phyloP scores from a whole-genome alignment of 2,797 vertebrate species.

The Tarsius wallacei region DNA sequence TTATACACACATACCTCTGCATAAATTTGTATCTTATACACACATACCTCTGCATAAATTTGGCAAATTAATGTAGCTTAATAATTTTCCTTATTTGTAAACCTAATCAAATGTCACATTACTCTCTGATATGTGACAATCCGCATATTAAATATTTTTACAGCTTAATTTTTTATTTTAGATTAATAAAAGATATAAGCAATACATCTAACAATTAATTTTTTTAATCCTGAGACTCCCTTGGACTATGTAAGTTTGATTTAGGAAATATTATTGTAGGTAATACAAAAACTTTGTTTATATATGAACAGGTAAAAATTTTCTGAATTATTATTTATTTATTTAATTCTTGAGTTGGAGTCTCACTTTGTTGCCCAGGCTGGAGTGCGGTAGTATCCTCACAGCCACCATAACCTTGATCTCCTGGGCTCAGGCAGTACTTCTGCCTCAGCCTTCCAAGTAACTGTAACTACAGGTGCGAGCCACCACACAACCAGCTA shows the following conservation, averaged over 20 bases:
- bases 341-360: too few relatives aligned
- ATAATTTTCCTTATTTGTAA: not conserved
- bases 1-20: not conserved
- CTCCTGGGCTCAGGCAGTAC: too few relatives aligned
- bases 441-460: too few relatives aligned
- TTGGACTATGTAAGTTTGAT: not conserved
- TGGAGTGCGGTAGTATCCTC: too few relatives aligned
- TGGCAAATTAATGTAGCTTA: not conserved
- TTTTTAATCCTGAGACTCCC: not conserved
- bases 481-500: too few relatives aligned
- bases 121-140: not conserved
- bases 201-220: not conserved
- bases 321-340: not conserved
- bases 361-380: too few relatives aligned
- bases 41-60: not conserved
- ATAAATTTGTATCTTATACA: not conserved
- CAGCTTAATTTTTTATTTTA: not conserved
- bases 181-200: not conserved
- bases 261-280: not conserved
- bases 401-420: too few relatives aligned
- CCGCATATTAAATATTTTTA: not conserved
- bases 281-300: not conserved
- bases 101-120: not conserved
- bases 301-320: not conserved
- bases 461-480: too few relatives aligned